Evolutionary conservation across 2,797 vertebrate genomes (phyloP).

Genomic region (Okamejei kenojei): DNA sequence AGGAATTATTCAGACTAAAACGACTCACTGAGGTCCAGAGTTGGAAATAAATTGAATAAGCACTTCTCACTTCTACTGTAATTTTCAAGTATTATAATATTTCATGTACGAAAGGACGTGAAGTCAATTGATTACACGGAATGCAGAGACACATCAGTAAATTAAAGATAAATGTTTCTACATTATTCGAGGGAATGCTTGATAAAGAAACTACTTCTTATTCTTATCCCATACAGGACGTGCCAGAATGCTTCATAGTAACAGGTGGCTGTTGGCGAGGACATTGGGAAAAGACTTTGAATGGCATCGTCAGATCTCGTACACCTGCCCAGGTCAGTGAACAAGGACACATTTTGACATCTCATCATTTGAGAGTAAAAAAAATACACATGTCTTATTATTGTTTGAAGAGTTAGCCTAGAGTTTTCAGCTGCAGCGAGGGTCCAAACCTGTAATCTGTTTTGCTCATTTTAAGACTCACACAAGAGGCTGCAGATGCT

Average conservation of each 20-base stretch:
- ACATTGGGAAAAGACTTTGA: background rate
- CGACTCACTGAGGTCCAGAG: background rate
- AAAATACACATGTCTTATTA: background rate
- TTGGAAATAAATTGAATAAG: background rate
- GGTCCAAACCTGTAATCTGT: background rate
- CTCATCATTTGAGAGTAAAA: background rate
- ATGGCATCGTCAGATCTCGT: background rate
- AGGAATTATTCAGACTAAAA: background rate
- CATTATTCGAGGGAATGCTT: background rate
- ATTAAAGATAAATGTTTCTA: background rate
- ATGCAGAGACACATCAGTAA: no score
- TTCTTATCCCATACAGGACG: background rate
- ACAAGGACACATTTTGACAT: slow-evolving; percentile 13
- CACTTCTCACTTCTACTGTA: background rate
- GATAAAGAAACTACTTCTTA: background rate
- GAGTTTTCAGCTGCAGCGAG: background rate
- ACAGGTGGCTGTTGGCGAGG: background rate
- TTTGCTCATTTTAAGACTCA: no score
- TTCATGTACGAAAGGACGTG: background rate
- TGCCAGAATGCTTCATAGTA: background rate
- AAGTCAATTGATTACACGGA: background rate
- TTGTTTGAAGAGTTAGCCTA: background rate
- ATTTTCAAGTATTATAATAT: background rate
- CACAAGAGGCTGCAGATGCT: no score
- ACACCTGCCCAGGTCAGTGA: background rate